Conservation (phyloP, 2,888 invertebrate species). For the Omphaloscelis lunosa region DNA sequence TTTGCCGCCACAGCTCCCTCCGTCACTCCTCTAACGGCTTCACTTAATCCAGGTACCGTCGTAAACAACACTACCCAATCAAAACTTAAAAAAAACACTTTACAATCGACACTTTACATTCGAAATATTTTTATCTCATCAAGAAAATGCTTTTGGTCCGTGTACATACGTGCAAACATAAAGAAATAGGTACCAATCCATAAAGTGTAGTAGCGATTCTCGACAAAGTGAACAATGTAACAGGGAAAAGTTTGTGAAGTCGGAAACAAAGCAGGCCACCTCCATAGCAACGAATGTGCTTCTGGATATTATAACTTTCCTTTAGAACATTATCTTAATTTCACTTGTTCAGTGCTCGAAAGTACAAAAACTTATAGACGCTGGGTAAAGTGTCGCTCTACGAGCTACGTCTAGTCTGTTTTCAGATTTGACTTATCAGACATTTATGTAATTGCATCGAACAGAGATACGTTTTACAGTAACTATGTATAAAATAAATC, state of each 20-base stretch:
- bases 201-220: conserved; percentile 78
- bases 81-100: conserved; percentile 61
- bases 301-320: conserved; percentile 78
- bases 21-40: conserved; percentile 75
- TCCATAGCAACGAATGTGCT: conserved; percentile 78
- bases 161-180: conserved; percentile 72
- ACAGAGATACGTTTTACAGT: conserved; percentile 32
- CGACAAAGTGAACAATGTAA: conserved; percentile 79
- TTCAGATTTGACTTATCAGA: conserved; percentile 47
- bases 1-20: conserved; percentile 72
- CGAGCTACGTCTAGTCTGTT: conserved; percentile 39
- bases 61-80: conserved; percentile 63
- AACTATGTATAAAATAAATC: conserved; percentile 36
- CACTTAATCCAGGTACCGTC: conserved; percentile 73
- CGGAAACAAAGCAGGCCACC: conserved; percentile 83
- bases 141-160: conserved; percentile 73
- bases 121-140: conserved; percentile 75
- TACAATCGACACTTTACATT: conserved; percentile 30
- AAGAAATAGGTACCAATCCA: conserved; percentile 77
- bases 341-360: conserved; percentile 68
- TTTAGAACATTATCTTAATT: conserved; percentile 76
- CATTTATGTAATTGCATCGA: conserved; percentile 50
- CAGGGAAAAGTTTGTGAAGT: conserved; percentile 80
- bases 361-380: conserved; percentile 62
- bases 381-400: conserved; percentile 40